Conservation (phyloP, 2,888 invertebrate genomes). For the Apodemia zela region DNA sequence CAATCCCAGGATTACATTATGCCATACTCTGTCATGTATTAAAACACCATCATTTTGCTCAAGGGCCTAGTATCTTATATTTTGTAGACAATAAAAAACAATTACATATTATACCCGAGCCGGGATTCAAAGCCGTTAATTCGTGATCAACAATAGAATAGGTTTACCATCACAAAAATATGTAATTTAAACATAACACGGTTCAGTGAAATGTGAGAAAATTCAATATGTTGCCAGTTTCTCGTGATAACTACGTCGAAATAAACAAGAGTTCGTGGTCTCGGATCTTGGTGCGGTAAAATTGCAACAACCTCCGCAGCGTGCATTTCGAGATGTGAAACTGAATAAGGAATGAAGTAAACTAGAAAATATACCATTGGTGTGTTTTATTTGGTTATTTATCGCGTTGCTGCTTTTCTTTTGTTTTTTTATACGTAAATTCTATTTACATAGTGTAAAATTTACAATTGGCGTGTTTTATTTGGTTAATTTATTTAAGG, state of each 20-base stretch:
- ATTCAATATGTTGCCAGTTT: constrained; percentile 14
- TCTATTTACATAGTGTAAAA: not conserved
- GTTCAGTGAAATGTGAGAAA: not conserved
- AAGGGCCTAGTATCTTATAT: no score
- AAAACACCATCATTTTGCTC: no score
- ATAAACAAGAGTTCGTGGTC: constrained; percentile 17
- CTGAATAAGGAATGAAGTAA: constrained; percentile 15
- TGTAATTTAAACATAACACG: not conserved
- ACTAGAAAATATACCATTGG: not conserved
- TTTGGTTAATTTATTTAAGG: no score
- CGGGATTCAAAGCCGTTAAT: no score
- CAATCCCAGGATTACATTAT: no score
- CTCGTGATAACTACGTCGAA: constrained; percentile 18
- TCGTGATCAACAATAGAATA: no score
- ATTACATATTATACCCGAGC: no score
- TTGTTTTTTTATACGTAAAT: not conserved
- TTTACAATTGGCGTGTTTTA: not conserved
- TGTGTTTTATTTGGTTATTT: not conserved
- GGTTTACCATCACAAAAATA: no score
- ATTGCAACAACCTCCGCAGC: constrained; percentile 19
- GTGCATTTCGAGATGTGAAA: not conserved
- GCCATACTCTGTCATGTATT: no score
- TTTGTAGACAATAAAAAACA: no score
- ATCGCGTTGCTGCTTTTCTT: not conserved
- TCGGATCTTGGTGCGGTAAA: constrained; percentile 15